Percentiles rank a stretch among this genome's conserved stretches.
Conservation (phyloP, 2,113 vertebrate species). For the Leptodactylus fuscus region DNA sequence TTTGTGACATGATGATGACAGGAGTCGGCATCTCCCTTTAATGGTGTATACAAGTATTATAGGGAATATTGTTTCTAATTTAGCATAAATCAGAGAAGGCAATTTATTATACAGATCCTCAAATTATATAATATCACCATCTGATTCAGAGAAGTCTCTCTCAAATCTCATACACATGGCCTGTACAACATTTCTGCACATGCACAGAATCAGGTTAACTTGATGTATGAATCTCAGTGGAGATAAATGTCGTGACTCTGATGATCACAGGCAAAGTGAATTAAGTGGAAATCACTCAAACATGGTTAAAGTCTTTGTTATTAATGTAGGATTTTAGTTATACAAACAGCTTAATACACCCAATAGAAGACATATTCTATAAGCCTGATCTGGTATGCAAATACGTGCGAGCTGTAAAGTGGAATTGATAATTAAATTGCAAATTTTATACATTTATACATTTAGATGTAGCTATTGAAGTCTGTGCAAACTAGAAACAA, state of each 20-base stretch:
- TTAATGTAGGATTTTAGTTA: neutral
- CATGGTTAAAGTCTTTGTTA: conserved; percentile 20
- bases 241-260: conserved; percentile 6
- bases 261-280: conserved; percentile 41
- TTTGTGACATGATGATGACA: no score
- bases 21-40: no score
- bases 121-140: neutral
- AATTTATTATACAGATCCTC: neutral
- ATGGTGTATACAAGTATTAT: neutral
- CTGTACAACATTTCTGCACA: conserved; percentile 5
- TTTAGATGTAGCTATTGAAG: neutral
- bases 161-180: neutral
- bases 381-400: neutral
- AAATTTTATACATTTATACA: neutral
- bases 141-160: neutral
- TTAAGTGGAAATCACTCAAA: conserved; percentile 38
- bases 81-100: neutral
- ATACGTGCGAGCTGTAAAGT: neutral
- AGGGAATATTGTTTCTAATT: no score
- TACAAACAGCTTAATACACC: neutral
- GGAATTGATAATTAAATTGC: neutral
- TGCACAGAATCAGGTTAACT: neutral
- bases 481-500: neutral
- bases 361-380: neutral
- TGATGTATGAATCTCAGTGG: conserved; percentile 42